Percentiles rank a stretch among this genome's conserved stretches.
These are phyloP conservation scores for Cistogaster globosa DNA, from an alignment of 2,888 invertebrate genomes.

Conservation along the genomic window DNA sequence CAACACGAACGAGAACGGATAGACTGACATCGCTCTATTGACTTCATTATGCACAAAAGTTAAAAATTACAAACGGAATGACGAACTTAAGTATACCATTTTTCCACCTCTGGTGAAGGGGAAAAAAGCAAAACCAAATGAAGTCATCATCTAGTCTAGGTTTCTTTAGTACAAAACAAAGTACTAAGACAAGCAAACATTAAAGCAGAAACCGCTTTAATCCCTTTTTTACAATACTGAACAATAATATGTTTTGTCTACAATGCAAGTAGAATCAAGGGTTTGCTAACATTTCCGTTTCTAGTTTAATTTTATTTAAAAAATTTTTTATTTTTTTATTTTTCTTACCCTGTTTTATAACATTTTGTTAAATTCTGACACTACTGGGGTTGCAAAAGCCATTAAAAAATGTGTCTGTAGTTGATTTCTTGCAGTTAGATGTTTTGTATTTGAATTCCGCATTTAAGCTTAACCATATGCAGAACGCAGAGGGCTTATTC, in stretches of 20 bases:
- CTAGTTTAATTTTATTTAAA: conserved; percentile 1
- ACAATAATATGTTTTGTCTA: conserved; percentile 27
- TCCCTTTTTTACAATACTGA: neutral
- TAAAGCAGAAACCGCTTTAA: conserved; percentile 2
- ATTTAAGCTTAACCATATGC: conserved; percentile 12
- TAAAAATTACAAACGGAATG: too few species aligned
- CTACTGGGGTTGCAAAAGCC: conserved; percentile 46
- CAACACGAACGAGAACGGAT: too few species aligned
- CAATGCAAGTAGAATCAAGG: conserved; percentile 17
- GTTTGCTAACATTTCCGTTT: conserved; percentile 48
- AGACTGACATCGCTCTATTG: too few species aligned
- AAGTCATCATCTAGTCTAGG: conserved; percentile 45
- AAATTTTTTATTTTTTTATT: neutral
- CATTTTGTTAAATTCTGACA: conserved; percentile 6
- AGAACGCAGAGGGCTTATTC: neutral
- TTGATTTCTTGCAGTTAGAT: conserved; percentile 14
- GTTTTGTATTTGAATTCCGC: conserved; percentile 1
- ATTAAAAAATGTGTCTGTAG: conserved; percentile 33
- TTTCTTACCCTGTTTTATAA: neutral
- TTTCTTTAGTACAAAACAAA: conserved; percentile 15
- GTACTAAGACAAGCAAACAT: neutral
- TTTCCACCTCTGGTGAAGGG: too few species aligned
- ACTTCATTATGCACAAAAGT: too few species aligned
- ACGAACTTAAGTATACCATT: too few species aligned
- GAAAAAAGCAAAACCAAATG: conserved; percentile 8